Evolutionary conservation across 2,113 vertebrate genomes (phyloP).

Genomic region (Emydocephalus ijimae): DNA sequence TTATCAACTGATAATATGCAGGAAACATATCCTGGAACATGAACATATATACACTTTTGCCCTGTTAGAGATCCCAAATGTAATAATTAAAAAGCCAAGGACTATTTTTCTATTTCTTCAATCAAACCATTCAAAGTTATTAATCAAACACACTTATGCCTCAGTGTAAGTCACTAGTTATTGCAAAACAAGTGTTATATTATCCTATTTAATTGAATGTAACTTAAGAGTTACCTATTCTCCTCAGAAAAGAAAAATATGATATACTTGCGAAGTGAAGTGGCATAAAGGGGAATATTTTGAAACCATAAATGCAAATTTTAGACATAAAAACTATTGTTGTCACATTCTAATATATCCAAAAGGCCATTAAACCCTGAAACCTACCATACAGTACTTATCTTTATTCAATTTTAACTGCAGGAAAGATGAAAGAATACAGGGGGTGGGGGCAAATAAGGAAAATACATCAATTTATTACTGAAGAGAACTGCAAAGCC

Average conservation of each 20-base stretch:
- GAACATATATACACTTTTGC: neutral
- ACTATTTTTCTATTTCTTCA: neutral
- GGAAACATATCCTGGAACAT: neutral
- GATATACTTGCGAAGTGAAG: neutral
- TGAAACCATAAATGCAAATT: neutral
- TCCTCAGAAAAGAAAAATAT: neutral
- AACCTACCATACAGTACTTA: neutral
- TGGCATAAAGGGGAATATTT: neutral
- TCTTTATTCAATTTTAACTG: neutral
- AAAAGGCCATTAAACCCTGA: neutral
- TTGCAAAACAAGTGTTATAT: neutral
- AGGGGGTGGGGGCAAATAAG: neutral
- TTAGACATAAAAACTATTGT: neutral
- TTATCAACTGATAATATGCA: neutral
- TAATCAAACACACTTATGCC: neutral
- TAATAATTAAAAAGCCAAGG: neutral
- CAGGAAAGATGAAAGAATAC: neutral
- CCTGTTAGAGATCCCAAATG: neutral
- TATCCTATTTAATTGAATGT: neutral
- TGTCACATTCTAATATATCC: neutral
- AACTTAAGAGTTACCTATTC: neutral
- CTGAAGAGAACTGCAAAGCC: neutral
- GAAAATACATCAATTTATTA: neutral
- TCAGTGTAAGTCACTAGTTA: neutral
- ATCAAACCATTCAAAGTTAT: neutral